These are phyloP conservation scores for Megamerina dolium DNA, from an alignment of 2,888 invertebrate genomes.

Conservation along the genomic window DNA sequence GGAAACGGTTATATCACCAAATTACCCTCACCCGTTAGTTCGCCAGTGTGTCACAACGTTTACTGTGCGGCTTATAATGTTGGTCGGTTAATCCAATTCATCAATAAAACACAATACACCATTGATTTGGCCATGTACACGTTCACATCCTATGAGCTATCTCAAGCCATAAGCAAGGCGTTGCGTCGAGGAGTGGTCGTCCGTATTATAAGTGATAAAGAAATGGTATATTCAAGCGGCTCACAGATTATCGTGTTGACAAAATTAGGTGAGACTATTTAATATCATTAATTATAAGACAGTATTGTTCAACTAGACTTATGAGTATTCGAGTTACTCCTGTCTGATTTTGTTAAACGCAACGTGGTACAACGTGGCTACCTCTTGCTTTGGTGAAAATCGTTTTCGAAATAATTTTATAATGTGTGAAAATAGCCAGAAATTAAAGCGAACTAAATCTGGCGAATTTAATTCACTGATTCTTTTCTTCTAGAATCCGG, in stretches of 20 bases:
- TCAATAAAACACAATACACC: slow-evolving; percentile 33
- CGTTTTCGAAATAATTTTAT: no score
- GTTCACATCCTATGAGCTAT: slow-evolving; percentile 29
- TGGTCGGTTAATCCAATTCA: slow-evolving; percentile 24
- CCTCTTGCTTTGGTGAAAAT: no score
- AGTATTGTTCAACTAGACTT: no score
- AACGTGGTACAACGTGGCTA: neutral
- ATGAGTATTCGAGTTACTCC: no score
- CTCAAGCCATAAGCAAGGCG: slow-evolving; percentile 28
- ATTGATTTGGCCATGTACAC: slow-evolving; percentile 44
- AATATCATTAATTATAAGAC: no score
- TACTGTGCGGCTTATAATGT: slow-evolving; percentile 26
- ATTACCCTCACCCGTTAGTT: slow-evolving; percentile 2
- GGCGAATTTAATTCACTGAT: no score
- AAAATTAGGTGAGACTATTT: slow-evolving; percentile 22
- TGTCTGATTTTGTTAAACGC: no score
- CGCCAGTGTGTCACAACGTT: slow-evolving; percentile 16
- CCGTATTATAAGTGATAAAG: slow-evolving; percentile 37
- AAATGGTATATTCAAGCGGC: slow-evolving; percentile 30
- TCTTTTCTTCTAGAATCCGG: no score
- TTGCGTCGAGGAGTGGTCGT: slow-evolving; percentile 31
- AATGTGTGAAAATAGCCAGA: no score
- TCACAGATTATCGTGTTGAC: slow-evolving; percentile 27
- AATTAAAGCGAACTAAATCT: no score
- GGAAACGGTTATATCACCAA: slow-evolving; percentile 12